Evolutionary conservation across 1,140 invertebrate species (phyloP).

Genomic region (Elysia chlorotica): DNA sequence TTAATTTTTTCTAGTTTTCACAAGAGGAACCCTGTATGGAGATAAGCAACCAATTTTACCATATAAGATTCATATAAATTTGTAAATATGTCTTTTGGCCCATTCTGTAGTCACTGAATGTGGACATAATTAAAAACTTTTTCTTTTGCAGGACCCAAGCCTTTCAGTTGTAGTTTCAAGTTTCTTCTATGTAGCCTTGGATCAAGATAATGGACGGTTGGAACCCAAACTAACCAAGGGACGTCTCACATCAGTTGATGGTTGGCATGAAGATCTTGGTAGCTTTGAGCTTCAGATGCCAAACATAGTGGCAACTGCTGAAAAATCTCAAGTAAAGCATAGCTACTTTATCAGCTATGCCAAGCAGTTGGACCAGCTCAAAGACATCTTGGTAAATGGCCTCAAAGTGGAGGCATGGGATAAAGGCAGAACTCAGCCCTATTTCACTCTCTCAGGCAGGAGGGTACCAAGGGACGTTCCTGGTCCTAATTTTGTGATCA

Average conservation of each 20-base stretch:
- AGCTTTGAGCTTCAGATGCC: conserved; percentile 72
- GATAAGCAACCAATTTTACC: no score
- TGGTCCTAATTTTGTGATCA: conserved; percentile 80
- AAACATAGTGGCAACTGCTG: conserved; percentile 1
- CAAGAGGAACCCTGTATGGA: no score
- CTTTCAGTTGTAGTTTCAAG: conserved; percentile 58
- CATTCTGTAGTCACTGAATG: no score
- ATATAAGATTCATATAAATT: no score
- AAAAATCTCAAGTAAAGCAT: conserved; percentile 58
- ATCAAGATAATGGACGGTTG: conserved; percentile 48
- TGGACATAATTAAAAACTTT: not conserved
- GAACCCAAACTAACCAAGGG: conserved; percentile 64
- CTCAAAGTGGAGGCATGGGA: conserved; percentile 60
- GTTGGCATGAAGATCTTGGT: conserved; percentile 79
- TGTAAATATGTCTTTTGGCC: no score
- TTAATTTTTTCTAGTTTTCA: no score
- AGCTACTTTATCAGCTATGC: conserved; percentile 61
- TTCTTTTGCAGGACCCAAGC: conserved; percentile 28
- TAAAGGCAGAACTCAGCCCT: conserved; percentile 54
- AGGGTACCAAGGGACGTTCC: conserved; percentile 51
- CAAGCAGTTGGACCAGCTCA: conserved; percentile 74
- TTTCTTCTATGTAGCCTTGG: conserved; percentile 65
- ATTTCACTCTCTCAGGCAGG: conserved; percentile 61
- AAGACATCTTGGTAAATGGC: conserved; percentile 74
- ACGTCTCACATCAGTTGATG: conserved; percentile 72